Conservation (phyloP, 2,888 invertebrate genomes). For the Tenthredo notha region DNA sequence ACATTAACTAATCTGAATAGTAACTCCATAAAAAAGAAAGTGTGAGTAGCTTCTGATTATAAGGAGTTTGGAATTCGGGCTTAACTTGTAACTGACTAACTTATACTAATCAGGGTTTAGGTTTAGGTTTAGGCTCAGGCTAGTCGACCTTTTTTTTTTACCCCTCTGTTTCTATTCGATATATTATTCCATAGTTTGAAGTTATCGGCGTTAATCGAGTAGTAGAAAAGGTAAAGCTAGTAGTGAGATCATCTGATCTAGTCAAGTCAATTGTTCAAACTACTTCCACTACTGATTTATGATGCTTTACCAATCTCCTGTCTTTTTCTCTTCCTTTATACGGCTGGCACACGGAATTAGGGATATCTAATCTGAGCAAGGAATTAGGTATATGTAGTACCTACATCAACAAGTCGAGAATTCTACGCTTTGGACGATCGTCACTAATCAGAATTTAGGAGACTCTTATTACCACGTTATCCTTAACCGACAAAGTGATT, state of each 20-base stretch:
- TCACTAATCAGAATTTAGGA: neutral
- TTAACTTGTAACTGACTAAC: neutral
- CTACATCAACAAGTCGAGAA: neutral
- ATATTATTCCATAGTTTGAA: neutral
- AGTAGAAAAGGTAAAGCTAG: neutral
- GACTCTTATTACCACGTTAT: neutral
- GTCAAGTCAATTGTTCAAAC: neutral
- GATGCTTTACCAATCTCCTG: neutral
- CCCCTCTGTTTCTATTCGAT: neutral
- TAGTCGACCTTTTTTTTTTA: neutral
- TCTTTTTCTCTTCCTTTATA: neutral
- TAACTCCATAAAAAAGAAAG: neutral
- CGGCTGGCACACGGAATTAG: neutral
- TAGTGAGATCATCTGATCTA: neutral
- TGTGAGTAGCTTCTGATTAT: neutral
- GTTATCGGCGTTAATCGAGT: neutral
- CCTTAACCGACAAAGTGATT: neutral
- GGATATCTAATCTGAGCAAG: constrained; percentile 10
- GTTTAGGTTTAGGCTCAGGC: neutral
- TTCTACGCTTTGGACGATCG: neutral
- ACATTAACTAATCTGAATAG: neutral
- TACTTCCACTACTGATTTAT: constrained; percentile 8
- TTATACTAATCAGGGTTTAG: constrained; percentile 8
- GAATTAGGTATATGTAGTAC: neutral
- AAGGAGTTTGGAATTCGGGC: neutral